These are phyloP conservation scores for Callimorpha dominula DNA, from an alignment of 2,888 invertebrate species.

Conservation along the genomic window DNA sequence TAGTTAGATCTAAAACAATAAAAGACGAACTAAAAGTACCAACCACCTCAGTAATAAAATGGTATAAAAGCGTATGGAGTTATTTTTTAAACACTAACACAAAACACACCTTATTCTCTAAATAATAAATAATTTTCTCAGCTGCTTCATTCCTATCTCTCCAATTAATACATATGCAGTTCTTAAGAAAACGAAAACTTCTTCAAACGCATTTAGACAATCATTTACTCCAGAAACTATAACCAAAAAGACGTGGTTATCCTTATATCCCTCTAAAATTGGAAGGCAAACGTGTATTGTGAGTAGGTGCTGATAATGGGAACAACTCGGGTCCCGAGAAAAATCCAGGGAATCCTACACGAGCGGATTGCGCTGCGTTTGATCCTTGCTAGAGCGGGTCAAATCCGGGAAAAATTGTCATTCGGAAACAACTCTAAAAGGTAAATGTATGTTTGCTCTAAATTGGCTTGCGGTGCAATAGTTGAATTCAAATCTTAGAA, in stretches of 20 bases:
- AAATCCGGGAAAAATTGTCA: conserved; percentile 54
- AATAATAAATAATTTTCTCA: too few relatives aligned
- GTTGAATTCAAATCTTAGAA: neutral
- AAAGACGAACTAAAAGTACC: too few relatives aligned
- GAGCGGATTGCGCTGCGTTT: conserved; percentile 55
- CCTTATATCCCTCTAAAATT: conserved; percentile 49
- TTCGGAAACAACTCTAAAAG: conserved; percentile 46
- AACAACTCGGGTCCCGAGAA: conserved; percentile 41
- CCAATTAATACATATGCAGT: too few relatives aligned
- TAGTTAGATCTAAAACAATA: too few relatives aligned
- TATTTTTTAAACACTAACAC: too few relatives aligned
- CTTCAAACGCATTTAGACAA: neutral
- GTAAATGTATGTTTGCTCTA: conserved; percentile 2
- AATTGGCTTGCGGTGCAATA: neutral
- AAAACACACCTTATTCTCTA: too few relatives aligned
- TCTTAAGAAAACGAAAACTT: neutral
- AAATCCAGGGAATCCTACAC: conserved; percentile 55
- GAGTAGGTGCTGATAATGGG: conserved; percentile 56
- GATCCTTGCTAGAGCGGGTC: conserved; percentile 55
- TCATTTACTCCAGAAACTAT: conserved; percentile 5
- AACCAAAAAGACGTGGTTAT: conserved; percentile 12
- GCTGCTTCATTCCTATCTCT: too few relatives aligned
- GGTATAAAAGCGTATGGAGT: too few relatives aligned
- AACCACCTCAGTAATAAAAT: too few relatives aligned
- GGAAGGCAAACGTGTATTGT: conserved; percentile 46